Base-by-base conservation (phyloP, 2,888 invertebrate genomes). In the Apamea epomidion region DNA sequence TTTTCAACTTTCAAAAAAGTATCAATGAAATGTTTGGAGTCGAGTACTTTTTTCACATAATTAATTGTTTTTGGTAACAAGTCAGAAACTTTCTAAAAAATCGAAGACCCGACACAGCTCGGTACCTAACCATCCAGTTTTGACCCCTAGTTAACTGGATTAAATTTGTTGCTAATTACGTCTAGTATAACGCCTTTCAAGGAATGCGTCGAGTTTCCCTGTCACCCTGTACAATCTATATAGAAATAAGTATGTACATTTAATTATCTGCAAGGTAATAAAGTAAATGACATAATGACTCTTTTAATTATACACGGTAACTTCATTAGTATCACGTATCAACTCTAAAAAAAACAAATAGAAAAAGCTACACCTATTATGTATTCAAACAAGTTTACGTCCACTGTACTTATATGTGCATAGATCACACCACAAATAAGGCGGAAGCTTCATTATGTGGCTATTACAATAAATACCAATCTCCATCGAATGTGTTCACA, bases 391-490 rank as follows among this genome's bases (percentile, higher is more conserved):
- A 54, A 69, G 72, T 87, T 83, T 67, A 62, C 42, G 10, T 58
- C 29, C 14, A 60, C 67, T 60, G n/a, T 74, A 42, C 73, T 68
- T 78, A 64, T 74, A 74, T 74, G 74, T 70, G 51, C 60, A 86
- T 73, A 81, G 69, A 77, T 87, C 84, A 80, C 84, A 77, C 76
- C 67, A 62, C 54, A 72, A 80, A 87, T 77, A 67, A 80, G 77
- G 37, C 71, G 74, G 80, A 86, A 79, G 45, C 69, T 83, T 71
- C 64, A 77, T 72, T 84, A 85, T 88, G 75, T 42, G 54, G 45
- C 78, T 68, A 82, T 83, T 76, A 83, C 83, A 85, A 86, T 88
- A 84, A 90, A 84, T 84, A 82, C 76, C 81, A 81, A 83, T 86
- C 80, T 72, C 80, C 80, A 68, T 60, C 51, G 54, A 82, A 88